Conservation (phyloP, 2,888 invertebrate genomes). For the Diarsia mendica region DNA sequence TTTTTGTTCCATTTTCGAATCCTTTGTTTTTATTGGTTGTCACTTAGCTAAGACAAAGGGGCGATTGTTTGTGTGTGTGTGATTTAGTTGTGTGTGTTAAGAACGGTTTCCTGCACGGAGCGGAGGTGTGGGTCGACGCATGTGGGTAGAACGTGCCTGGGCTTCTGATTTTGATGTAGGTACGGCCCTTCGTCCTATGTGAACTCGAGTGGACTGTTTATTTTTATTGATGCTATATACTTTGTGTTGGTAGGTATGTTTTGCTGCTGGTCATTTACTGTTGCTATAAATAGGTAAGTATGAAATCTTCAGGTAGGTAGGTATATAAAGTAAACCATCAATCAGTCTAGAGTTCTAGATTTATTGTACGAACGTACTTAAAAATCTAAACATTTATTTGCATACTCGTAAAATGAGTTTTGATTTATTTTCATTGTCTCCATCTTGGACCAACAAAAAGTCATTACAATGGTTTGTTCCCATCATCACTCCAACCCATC, state of each 20-base stretch:
- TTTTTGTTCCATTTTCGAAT: slow-evolving; percentile 90
- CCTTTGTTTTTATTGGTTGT: slow-evolving; percentile 91
- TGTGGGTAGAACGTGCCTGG: slow-evolving; percentile 80
- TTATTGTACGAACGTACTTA: not conserved
- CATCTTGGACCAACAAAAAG: not conserved
- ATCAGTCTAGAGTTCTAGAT: not conserved
- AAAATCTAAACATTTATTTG: not conserved
- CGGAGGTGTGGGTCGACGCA: slow-evolving; percentile 79
- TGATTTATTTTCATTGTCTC: not conserved
- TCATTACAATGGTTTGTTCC: not conserved
- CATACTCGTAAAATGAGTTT: not conserved
- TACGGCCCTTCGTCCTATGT: slow-evolving; percentile 80
- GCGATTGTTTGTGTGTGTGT: slow-evolving; percentile 85
- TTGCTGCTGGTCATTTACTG: not conserved
- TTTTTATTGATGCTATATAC: slow-evolving; percentile 69
- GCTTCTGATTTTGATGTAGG: slow-evolving; percentile 87
- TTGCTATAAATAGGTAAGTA: no score
- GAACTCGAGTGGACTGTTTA: slow-evolving; percentile 81
- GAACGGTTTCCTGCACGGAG: slow-evolving; percentile 82
- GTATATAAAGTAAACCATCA: no score
- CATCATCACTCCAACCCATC: slow-evolving; percentile 10
- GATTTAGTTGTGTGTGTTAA: slow-evolving; percentile 87
- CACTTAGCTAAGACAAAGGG: slow-evolving; percentile 91
- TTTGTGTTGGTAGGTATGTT: slow-evolving; percentile 22
- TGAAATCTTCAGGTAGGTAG: no score